Base-by-base conservation (phyloP, 2,797 vertebrate genomes). In the Salmo trutta region DNA sequence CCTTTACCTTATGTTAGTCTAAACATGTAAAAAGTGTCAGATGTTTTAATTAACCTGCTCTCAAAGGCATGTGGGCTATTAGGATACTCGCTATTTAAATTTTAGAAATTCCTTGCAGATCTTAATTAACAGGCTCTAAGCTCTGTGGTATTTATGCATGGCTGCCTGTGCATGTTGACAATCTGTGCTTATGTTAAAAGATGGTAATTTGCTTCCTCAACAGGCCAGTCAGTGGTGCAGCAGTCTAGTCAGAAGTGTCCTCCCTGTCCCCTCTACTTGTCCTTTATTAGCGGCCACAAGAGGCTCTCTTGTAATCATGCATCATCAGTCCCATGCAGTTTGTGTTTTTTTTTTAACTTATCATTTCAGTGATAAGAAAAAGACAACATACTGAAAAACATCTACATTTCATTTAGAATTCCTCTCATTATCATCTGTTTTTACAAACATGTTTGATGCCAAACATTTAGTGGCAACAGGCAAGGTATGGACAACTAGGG, bases 371-470 rank as follows among this genome's bases (percentile, higher is more conserved):
- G 24, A 29, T 67, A 31, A 29, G 56, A 59, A 21, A 59, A 19
- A 52, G 24, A 24, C n/a, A 16, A 27, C 33, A 47, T 41, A 64
- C 81, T 86, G 83, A 82, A 86, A 91, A 83, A 92, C 92, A 93
- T 81, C 86, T 75, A 31, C 31, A 71, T 89, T 90, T 93, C 86
- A 90, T 86, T 92, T 75, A 73, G 81, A 89, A 85, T 87, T 84
- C 41, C 73, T 85, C 84, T 83, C 75, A 79, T 77, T 68, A 79
- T 83, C 72, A 71, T 73, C 78, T 81, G 77, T 83, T 86, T 71
- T 80, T 88, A 90, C 76, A 91, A 92, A 90, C 78, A 82, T 59
- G 73, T 83, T 83, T 90, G 76, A 88, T 91, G 91, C 73, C 90
- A 91, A 93, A 90, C 79, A 64, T 74, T 73, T 71, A 74, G 24